Conservation (phyloP, 2,797 vertebrate genomes). For the Rhabdomys pumilio region DNA sequence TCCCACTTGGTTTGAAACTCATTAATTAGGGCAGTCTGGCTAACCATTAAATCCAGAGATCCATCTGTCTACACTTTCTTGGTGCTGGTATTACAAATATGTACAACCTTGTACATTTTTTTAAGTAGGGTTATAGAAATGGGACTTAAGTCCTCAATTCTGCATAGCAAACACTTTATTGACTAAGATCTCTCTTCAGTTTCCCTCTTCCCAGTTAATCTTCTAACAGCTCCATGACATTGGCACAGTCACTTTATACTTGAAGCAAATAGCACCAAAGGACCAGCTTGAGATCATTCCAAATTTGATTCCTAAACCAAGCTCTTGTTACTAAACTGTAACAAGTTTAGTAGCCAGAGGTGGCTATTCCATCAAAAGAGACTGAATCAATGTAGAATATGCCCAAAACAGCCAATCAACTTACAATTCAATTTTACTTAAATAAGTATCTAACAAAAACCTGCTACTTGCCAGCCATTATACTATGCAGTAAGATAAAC, state of each 20-base stretch:
- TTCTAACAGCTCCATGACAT: not conserved
- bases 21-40: not conserved
- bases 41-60: not conserved
- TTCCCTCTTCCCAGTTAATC: not conserved
- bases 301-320: constrained; percentile 44
- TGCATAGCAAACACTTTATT: not conserved
- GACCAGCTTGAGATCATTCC: not conserved
- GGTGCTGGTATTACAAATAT: not conserved
- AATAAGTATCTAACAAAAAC: constrained; percentile 42
- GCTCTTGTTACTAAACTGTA: not conserved
- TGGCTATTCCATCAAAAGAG: not conserved
- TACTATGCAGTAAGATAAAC: not conserved
- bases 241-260: not conserved
- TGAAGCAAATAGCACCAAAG: constrained; percentile 20
- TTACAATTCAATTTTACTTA: not conserved
- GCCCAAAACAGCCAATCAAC: not conserved
- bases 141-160: not conserved
- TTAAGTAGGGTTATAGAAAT: not conserved
- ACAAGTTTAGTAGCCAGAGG: not conserved
- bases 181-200: not conserved
- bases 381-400: not conserved
- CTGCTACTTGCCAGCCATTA: not conserved
- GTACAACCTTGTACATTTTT: not conserved
- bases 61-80: not conserved
- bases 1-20: not conserved